Evolutionary conservation across 1,140 invertebrate species (phyloP).

Genomic region (Asobara japonica): DNA sequence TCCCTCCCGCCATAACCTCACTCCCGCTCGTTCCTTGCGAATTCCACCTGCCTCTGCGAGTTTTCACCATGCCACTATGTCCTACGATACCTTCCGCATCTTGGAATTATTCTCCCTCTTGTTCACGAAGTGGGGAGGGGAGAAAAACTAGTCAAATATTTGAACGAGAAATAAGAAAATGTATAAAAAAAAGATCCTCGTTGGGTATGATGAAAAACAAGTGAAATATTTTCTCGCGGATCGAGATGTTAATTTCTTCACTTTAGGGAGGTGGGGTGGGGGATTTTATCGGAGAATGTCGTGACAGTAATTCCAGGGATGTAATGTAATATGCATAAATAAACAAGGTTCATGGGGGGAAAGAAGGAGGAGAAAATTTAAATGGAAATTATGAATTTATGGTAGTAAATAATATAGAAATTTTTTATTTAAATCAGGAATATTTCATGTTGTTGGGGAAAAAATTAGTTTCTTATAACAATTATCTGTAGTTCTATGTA

Average conservation of each 20-base stretch:
- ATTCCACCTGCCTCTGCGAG: conserved; percentile 7
- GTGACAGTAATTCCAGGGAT: not conserved
- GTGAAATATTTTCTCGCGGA: not conserved
- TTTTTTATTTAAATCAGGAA: too few relatives aligned
- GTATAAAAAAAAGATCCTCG: not conserved
- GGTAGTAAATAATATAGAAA: too few relatives aligned
- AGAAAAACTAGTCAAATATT: not conserved
- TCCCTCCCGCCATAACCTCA: conserved; percentile 1
- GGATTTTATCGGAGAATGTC: not conserved
- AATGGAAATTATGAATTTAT: too few relatives aligned
- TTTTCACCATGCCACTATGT: not conserved
- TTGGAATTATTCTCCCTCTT: not conserved
- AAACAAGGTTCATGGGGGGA: too few relatives aligned
- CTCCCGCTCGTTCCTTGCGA: not conserved
- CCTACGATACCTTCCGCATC: not conserved
- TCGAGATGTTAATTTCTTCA: not conserved
- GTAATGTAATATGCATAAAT: not conserved
- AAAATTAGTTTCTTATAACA: too few relatives aligned
- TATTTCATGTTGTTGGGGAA: too few relatives aligned
- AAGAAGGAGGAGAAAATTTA: not conserved
- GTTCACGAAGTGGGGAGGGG: not conserved
- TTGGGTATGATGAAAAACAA: not conserved
- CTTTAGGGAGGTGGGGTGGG: not conserved
- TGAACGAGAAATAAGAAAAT: not conserved
- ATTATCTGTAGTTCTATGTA: too few relatives aligned